A percentile compares a stretch with the other conserved stretches of the same genome.
Evolutionary conservation across 2,113 vertebrate genomes (phyloP).

Genomic region (Galbula dea): DNA sequence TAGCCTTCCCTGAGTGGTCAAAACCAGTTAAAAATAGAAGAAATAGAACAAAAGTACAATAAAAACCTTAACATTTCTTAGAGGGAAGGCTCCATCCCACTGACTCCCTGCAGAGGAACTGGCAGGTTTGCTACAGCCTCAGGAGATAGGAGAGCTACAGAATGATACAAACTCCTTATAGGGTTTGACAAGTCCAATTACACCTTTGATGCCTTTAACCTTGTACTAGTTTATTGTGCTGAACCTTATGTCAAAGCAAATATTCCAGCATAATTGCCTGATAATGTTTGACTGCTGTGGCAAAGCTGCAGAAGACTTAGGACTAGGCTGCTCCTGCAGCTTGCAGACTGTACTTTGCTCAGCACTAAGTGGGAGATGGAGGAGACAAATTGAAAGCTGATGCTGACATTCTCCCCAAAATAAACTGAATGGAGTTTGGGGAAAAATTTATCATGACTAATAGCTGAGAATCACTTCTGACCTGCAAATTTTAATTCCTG

Average conservation of each 20-base stretch:
- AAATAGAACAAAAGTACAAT: background rate
- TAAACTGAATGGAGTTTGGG: background rate
- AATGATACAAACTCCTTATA: background rate
- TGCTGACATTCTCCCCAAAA: background rate
- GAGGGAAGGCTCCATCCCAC: background rate
- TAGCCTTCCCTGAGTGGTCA: background rate
- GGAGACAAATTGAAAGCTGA: background rate
- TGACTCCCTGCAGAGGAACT: background rate
- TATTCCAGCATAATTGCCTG: slow-evolving; percentile 32
- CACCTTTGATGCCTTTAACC: slow-evolving; percentile 42
- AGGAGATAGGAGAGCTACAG: background rate
- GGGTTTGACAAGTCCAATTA: slow-evolving; percentile 47
- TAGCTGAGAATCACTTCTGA: background rate
- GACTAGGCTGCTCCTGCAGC: background rate
- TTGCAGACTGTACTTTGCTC: background rate
- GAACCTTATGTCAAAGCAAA: slow-evolving; percentile 23
- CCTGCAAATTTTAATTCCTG: background rate
- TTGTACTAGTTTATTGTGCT: slow-evolving; percentile 19
- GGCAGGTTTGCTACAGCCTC: background rate
- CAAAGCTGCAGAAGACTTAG: background rate
- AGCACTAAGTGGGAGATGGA: background rate
- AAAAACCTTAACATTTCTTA: background rate
- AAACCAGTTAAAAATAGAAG: background rate
- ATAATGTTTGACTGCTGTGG: background rate
- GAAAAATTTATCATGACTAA: background rate